Evolutionary conservation across 2,888 invertebrate species (phyloP), one percentile per base, ranked within the genome.

Genomic region (Mylabris sibirica): DNA sequence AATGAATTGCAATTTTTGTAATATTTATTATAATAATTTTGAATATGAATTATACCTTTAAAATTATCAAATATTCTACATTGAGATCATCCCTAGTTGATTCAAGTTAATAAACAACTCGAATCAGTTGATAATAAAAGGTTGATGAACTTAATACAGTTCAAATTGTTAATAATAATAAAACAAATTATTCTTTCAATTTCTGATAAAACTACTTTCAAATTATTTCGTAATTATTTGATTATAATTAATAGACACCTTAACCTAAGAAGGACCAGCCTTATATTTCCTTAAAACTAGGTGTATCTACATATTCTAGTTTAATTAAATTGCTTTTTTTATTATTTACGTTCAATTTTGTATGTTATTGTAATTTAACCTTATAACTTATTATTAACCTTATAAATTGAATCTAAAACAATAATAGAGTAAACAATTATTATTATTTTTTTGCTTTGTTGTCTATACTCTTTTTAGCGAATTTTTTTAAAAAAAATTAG

Each of bases 81-180:
- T 49, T 12, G 24, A 12, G 12, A 53, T 24, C 53, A 53, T 53
- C 53, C 53, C 53, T 53, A 11, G 20, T 53, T 53, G 22, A 53
- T 24, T 8, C 6, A 44, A 38, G 34, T 20, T 53, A 20, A 70
- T 62, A 70, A 70, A 70, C 70, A 70, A 67, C 57, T 67, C 64
- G 64, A 59, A 22, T 59, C 30, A 67, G 12, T 41, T 53, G 70
- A 70, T 70, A 67, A 70, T 65, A 44, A 65, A 53, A 70, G 70
- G 70, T 67, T 70, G 65, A 67, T 59, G 70, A 67, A 70, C 70
- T 59, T 59, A 44, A 65, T 70, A 64, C 66, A 69, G 69, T 64
- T 64, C 67, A 69, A 44, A 63, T 63, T 44, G 60, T 65, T 24
- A 12, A 22, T 53, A 12, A 22, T 53, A 24, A 53, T 53, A 24